Base-by-base conservation (phyloP, 1,140 invertebrate species). In the Pogonomyrmex californicus region DNA sequence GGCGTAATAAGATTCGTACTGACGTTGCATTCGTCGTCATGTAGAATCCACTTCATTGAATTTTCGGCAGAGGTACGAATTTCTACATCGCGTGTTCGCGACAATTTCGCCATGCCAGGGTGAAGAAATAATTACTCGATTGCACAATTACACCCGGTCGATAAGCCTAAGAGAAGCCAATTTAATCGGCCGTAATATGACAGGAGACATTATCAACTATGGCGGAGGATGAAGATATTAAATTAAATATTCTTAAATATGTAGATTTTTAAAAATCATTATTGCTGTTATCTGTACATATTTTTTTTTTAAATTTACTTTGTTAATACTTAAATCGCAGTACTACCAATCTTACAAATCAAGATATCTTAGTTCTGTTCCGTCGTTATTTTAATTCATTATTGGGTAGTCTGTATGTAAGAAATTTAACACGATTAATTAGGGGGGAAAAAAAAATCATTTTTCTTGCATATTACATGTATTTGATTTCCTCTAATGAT, bases 91-190 rank as follows among this genome's bases (percentile, higher is more conserved):
- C 60, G 33, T 78, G 30, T 23, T 49, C 17, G 5, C 47, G 58
- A 77, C 41, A 62, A 77, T 77, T 63, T 47, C 44, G 30, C 49
- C 58, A 49, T 10, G 60, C 33, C 30, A 65, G 44, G 17, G 30
- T 23, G 44, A 78, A 49, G 60, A 77, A 78, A 65, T 78, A 78
- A 78, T 78, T 65, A 65, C 23, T 14, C 9, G 56, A 62, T 62
- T 75, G 36, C 68, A 5, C n/a, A 17, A 44, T 68, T 65, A 65
- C 3, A 65, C 3, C 38, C 36, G 60, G 65, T 78, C 44, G 33
- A 78, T 78, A 78, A 49, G 44, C 4, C 17, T 36, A 12, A 60
- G 44, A 10, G 51, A 49, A 38, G 10, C 2, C 10, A 78, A 63
- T 63, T 78, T 78, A 78, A 38, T 65, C 38, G 44, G 5, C 17